Evolutionary conservation across 2,113 vertebrate genomes (phyloP).

Genomic region (Paraplagusia blochii): DNA sequence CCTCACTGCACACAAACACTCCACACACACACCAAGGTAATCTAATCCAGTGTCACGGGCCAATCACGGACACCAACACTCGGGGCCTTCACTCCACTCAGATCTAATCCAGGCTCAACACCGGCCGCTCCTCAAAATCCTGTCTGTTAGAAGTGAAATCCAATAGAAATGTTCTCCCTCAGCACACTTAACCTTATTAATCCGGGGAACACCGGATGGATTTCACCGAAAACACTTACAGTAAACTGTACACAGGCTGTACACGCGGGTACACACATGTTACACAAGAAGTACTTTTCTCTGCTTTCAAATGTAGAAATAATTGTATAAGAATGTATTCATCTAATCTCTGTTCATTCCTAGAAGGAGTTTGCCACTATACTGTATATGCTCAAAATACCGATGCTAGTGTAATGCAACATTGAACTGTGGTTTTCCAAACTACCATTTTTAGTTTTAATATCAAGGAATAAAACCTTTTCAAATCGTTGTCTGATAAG

Average conservation of each 20-base stretch:
- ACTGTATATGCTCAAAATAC: no score
- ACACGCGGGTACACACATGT: not conserved
- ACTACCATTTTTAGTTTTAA: no score
- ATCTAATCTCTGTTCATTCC: no score
- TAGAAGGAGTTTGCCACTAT: no score
- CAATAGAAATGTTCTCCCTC: constrained; percentile 26
- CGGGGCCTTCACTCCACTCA: constrained; percentile 6
- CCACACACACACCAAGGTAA: constrained; percentile 9
- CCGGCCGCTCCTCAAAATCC: constrained; percentile 30
- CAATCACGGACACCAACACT: constrained; percentile 24
- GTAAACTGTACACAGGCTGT: constrained; percentile 9
- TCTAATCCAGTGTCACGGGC: constrained; percentile 3
- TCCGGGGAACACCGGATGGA: constrained; percentile 7
- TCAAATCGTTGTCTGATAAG: no score
- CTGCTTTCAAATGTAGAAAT: no score
- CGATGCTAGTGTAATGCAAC: no score
- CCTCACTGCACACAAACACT: not conserved
- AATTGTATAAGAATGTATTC: no score
- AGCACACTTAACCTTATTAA: constrained; percentile 18
- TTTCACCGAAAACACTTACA: constrained; percentile 2
- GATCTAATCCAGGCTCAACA: constrained; percentile 24
- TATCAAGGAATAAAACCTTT: no score
- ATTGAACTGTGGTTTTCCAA: no score
- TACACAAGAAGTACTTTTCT: no score
- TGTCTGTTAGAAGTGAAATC: constrained; percentile 12